Evolutionary conservation across 2,888 invertebrate genomes (phyloP), one percentile per base, ranked within the genome.

Genomic region (Coenonympha glycerion): DNA sequence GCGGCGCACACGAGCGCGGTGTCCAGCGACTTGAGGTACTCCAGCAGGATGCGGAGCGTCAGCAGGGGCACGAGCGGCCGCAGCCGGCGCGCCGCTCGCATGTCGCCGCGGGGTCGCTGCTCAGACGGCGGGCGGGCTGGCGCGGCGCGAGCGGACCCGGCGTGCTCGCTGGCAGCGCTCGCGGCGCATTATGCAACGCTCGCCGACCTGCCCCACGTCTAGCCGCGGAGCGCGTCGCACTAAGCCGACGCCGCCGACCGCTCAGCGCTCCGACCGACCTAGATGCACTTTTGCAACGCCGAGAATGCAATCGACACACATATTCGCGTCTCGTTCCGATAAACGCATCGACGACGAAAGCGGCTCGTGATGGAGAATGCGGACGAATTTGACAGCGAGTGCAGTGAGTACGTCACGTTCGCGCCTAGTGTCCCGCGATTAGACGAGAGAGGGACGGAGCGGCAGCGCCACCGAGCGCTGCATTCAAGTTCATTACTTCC

Each of bases 401-500:
- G 84, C 85, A 82, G 78, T 73, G 77, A 79, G 79, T 76, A 73
- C 79, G 79, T 85, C 86, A 79, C 85, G 71, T 76, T 86, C 79
- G 72, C 76, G 76, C 81, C 77, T 77, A 76, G 71, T 64, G 65
- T 66, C 72, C 68, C 66, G 63, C 68, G 71, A 66, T 66, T 71
- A 73, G 71, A 73, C 58, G 58, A 71, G 84, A 85, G 79, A 69
- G 73, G 76, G 84, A 85, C 69, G 64, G 77, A 64, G 66, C 71
- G 71, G 75, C 73, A 73, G 67, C 69, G 75, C 78, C 70, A 62
- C 73, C 73, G 73, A 74, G 71, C 70, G 76, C 76, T 82, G 85
- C 82, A 85, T 84, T 87, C 87, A 88, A 88, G 87, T 88, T 88
- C 87, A 88, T 87, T 86, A 87, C 87, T 88, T 87, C 85, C 86